Evolutionary conservation across 37 sponge, comb jelly and placozoan species (phyloP).

Genomic region (Agelas oroides): DNA sequence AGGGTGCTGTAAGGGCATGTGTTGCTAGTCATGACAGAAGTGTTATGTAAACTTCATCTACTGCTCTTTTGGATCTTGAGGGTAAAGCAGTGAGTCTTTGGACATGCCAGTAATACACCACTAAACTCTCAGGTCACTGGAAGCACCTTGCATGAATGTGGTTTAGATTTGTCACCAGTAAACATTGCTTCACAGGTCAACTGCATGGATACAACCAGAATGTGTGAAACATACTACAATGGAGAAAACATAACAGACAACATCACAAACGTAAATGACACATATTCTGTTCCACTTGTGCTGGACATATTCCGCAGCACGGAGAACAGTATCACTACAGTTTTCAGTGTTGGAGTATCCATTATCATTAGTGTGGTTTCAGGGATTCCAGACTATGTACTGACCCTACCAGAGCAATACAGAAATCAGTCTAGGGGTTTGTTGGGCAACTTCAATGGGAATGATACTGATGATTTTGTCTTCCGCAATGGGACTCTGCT

Average conservation of each 20-base stretch:
- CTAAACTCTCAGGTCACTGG: too few relatives aligned
- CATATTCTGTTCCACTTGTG: background rate
- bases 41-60: too few relatives aligned
- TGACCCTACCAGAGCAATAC: slow-evolving; percentile 24
- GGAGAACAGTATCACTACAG: background rate
- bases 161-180: background rate
- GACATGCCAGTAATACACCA: too few relatives aligned
- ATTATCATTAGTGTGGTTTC: background rate
- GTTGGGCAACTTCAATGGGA: slow-evolving; percentile 72
- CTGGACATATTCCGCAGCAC: too few relatives aligned
- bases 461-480: slow-evolving; percentile 63
- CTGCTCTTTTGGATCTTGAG: too few relatives aligned
- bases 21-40: too few relatives aligned
- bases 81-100: too few relatives aligned
- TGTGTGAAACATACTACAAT: background rate
- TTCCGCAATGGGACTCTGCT: slow-evolving; percentile 65
- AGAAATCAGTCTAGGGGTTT: slow-evolving; percentile 54
- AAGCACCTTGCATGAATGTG: too few relatives aligned
- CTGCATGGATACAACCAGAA: background rate
- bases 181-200: too few relatives aligned
- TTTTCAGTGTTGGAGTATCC: background rate
- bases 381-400: slow-evolving; percentile 12
- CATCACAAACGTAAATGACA: background rate
- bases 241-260: background rate
- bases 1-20: too few relatives aligned